These are phyloP conservation scores for Clarias magur DNA, from an alignment of 2,113 vertebrate genomes.

Conservation along the genomic window DNA sequence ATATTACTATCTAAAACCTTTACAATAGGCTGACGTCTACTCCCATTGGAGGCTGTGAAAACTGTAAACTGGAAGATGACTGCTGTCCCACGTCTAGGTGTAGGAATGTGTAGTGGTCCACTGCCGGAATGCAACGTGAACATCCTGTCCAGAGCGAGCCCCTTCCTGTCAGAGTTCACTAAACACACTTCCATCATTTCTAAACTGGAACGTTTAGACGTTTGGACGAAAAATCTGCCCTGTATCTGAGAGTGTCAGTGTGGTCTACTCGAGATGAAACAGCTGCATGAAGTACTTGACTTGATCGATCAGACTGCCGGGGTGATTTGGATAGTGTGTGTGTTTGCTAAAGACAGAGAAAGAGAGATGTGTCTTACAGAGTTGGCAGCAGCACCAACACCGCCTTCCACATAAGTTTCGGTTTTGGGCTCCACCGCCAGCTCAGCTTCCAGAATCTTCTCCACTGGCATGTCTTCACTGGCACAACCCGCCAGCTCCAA, in stretches of 20 bases:
- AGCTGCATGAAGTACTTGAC: neutral
- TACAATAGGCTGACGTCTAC: neutral
- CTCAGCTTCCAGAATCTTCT: constrained; percentile 96
- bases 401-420: constrained; percentile 92
- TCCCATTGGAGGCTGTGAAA: neutral
- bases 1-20: neutral
- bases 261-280: neutral
- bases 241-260: neutral
- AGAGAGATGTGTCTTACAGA: constrained; percentile 79
- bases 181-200: constrained; percentile 22
- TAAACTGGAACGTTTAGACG: constrained; percentile 16
- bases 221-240: neutral
- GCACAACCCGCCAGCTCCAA: constrained; percentile 88
- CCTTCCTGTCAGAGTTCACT: constrained; percentile 2
- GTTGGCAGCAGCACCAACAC: constrained; percentile 83
- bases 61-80: neutral
- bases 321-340: constrained; percentile 9
- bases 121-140: constrained; percentile 27
- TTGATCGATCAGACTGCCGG: constrained; percentile 10
- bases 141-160: constrained; percentile 27
- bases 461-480: constrained; percentile 98
- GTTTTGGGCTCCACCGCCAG: constrained; percentile 97
- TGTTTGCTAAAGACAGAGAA: constrained; percentile 14
- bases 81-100: neutral
- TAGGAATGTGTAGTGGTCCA: constrained; percentile 2